Evolutionary conservation across 2,888 invertebrate genomes (phyloP).

Genomic region (Aphelenchoides bicaudatus): DNA sequence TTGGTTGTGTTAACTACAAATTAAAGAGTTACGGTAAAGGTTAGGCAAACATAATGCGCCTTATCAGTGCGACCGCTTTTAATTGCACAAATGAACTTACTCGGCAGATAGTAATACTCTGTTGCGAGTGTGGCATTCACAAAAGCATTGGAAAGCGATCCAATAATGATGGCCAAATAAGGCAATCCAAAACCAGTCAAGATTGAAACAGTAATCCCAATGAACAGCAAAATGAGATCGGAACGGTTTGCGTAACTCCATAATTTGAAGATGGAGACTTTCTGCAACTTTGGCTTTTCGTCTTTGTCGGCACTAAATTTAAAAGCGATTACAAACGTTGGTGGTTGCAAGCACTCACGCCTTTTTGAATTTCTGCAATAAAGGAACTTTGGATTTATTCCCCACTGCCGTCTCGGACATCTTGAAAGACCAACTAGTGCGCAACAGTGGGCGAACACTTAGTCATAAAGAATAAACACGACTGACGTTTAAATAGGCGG

Average conservation of each 20-base stretch:
- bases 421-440: background rate
- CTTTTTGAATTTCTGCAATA: conserved; percentile 2
- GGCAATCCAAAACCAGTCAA: conserved; percentile 50
- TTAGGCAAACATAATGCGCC: background rate
- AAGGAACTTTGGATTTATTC: background rate
- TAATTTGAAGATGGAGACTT: conserved; percentile 23
- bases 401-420: background rate
- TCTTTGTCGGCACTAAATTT: background rate
- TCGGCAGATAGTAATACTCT: conserved; percentile 13
- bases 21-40: background rate
- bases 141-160: conserved; percentile 36
- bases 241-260: conserved; percentile 40
- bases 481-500: background rate
- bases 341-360: background rate
- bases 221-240: conserved; percentile 41
- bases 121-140: conserved; percentile 32
- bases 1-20: conserved; percentile 21
- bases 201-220: conserved; percentile 43
- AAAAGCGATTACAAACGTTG: background rate
- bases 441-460: background rate
- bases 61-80: background rate
- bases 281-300: conserved; percentile 20
- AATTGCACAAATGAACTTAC: conserved; percentile 11
- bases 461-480: background rate
- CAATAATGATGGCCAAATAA: conserved; percentile 50